These are phyloP conservation scores for Galemys pyrenaicus DNA, from an alignment of 2,113 vertebrate genomes.

Conservation along the genomic window DNA sequence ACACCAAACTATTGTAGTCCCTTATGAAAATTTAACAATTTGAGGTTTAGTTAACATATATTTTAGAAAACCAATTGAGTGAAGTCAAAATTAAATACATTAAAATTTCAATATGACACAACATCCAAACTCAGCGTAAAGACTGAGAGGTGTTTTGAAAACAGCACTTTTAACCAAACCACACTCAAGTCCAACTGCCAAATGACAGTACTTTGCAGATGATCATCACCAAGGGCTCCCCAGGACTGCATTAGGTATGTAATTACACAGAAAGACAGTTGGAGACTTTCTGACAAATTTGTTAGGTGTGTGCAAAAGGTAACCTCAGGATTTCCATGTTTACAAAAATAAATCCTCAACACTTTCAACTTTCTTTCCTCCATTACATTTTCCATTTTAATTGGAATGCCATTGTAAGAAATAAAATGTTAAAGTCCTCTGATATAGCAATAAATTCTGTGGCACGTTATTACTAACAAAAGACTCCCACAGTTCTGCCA, in stretches of 20 bases:
- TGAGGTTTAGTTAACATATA: background rate
- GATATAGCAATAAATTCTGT: background rate
- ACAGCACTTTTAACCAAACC: background rate
- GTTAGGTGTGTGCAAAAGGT: background rate
- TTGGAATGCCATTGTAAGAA: background rate
- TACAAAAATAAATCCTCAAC: conserved; percentile 5
- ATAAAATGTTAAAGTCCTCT: background rate
- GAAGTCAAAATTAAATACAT: background rate
- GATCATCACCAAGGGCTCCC: background rate
- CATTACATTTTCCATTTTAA: background rate
- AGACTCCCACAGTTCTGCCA: background rate
- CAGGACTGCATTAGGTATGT: background rate
- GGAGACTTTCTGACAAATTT: background rate
- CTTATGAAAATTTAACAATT: background rate
- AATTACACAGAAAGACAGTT: background rate
- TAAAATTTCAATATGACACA: background rate
- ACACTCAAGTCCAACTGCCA: background rate
- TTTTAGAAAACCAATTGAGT: conserved; percentile 36
- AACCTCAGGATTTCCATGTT: conserved; percentile 13
- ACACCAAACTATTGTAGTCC: background rate
- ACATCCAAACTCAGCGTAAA: conserved; percentile 32
- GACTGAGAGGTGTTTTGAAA: background rate
- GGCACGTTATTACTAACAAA: background rate
- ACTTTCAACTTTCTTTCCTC: conserved; percentile 18
- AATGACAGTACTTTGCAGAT: background rate